phyloP scores from a whole-genome alignment of 2,888 invertebrate genomes.

The Tetramorium bicarinatum region DNA sequence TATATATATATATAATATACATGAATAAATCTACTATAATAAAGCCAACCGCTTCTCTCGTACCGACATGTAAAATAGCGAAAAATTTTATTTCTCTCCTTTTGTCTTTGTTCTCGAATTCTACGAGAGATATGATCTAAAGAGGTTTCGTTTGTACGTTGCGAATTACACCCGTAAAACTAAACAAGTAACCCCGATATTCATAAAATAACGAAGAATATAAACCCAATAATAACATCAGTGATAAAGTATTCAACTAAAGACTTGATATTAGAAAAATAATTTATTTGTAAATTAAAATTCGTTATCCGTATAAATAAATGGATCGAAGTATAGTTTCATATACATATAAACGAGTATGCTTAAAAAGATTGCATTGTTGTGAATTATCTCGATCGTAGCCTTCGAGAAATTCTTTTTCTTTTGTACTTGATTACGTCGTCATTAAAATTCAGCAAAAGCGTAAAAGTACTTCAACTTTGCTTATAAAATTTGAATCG shows the following conservation, averaged over 20 bases:
- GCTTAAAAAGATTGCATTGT: slow-evolving; percentile 45
- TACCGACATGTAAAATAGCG: slow-evolving; percentile 40
- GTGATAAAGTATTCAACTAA: slow-evolving; percentile 18
- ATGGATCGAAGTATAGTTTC: slow-evolving; percentile 64
- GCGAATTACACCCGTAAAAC: slow-evolving; percentile 62
- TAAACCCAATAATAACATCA: slow-evolving; percentile 55
- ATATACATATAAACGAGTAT: not conserved
- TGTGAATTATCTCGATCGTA: slow-evolving; percentile 61
- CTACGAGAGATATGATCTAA: slow-evolving; percentile 39
- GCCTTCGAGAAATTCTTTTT: slow-evolving; percentile 64
- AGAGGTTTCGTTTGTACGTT: slow-evolving; percentile 21
- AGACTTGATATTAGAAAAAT: slow-evolving; percentile 20
- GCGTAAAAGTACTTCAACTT: slow-evolving; percentile 48
- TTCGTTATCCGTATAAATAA: slow-evolving; percentile 60
- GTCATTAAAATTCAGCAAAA: slow-evolving; percentile 70
- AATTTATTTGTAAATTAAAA: slow-evolving; percentile 67
- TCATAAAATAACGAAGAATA: slow-evolving; percentile 73
- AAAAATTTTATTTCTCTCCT: slow-evolving; percentile 21
- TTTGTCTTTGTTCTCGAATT: slow-evolving; percentile 32
- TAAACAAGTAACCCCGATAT: slow-evolving; percentile 67
- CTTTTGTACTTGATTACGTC: slow-evolving; percentile 75
- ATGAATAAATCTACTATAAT: slow-evolving; percentile 54
- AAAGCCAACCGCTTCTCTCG: slow-evolving; percentile 49
- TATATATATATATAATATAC: slow-evolving; percentile 48
- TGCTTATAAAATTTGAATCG: slow-evolving; percentile 35